Conservation (phyloP, 23 tunicate genomes). For the Halocynthia aurantium region DNA sequence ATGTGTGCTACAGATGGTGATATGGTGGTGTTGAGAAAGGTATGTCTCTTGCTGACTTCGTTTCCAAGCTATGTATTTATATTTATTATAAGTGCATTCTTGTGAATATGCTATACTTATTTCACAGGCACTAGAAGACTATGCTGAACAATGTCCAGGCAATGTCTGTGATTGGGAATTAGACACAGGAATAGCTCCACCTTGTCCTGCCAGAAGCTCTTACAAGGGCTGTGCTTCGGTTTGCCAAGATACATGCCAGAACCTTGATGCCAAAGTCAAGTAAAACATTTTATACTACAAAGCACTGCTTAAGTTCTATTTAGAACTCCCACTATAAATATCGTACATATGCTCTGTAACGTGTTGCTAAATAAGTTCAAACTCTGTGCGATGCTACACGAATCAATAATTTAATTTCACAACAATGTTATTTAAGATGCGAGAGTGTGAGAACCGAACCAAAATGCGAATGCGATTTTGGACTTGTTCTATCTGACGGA, state of each 20-base stretch:
- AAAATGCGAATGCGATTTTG: slow-evolving; percentile 17
- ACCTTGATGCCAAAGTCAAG: neutral
- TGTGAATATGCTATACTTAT: neutral
- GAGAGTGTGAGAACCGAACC: neutral
- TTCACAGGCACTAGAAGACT: neutral
- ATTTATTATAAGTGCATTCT: too few species aligned
- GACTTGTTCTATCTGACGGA: slow-evolving; percentile 19
- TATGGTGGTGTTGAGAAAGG: neutral
- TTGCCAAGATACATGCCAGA: slow-evolving; percentile 26
- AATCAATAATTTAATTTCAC: too few species aligned
- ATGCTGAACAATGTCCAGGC: slow-evolving; percentile 6
- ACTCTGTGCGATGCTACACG: too few species aligned
- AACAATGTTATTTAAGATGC: neutral
- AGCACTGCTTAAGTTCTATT: neutral
- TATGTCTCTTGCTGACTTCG: neutral
- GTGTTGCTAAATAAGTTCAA: too few species aligned
- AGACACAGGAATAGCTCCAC: slow-evolving; percentile 1
- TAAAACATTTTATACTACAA: neutral
- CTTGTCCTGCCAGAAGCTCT: slow-evolving; percentile 22
- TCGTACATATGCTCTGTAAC: too few species aligned
- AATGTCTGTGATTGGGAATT: slow-evolving; percentile 24
- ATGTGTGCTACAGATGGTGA: slow-evolving; percentile 17
- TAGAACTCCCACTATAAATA: too few species aligned
- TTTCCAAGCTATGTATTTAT: too few species aligned
- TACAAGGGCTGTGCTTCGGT: slow-evolving; percentile 31